These are phyloP conservation scores for Onychomys torridus DNA, from an alignment of 2,797 vertebrate species.

Conservation along the genomic window DNA sequence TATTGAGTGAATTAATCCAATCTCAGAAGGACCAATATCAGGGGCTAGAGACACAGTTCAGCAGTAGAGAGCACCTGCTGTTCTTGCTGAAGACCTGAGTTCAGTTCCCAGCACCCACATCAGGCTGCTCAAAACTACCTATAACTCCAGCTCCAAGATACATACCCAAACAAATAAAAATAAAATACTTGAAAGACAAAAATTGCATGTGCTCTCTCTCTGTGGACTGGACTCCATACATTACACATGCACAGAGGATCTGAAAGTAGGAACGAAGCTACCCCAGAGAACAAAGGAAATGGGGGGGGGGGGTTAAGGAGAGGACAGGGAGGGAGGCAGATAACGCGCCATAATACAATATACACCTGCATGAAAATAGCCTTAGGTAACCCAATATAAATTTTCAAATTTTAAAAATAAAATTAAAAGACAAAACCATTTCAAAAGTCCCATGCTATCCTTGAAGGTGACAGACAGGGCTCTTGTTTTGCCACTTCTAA, in stretches of 20 bases:
- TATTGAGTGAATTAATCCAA: not conserved
- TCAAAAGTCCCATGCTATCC: not conserved
- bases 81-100: not conserved
- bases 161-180: not conserved
- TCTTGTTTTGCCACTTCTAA: not conserved
- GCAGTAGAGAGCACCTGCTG: not conserved
- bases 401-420: not conserved
- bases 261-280: not conserved
- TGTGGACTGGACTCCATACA: not conserved
- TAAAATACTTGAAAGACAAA: not conserved
- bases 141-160: not conserved
- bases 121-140: not conserved
- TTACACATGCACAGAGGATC: too few relatives aligned
- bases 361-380: not conserved
- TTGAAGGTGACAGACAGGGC: not conserved
- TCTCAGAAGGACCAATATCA: not conserved
- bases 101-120: not conserved
- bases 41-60: too few relatives aligned
- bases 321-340: not conserved
- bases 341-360: not conserved
- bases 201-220: not conserved
- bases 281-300: not conserved
- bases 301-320: not conserved
- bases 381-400: not conserved
- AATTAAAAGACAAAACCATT: constrained; percentile 18